These are phyloP conservation scores for Ibidorhyncha struthersii DNA, from an alignment of 2,113 vertebrate species.

Conservation along the genomic window DNA sequence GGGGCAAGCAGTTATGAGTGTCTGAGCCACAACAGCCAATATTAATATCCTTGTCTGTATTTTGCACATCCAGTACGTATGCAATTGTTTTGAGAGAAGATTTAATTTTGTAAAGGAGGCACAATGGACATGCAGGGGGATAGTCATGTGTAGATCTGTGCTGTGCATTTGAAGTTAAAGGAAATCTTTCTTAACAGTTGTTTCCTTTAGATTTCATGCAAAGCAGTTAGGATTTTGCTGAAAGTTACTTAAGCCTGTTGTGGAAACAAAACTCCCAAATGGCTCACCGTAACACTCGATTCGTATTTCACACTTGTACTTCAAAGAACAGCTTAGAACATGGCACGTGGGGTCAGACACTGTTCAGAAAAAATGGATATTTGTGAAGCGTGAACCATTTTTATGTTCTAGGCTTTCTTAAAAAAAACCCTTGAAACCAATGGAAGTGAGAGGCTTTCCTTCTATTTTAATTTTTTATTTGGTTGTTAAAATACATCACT, in stretches of 20 bases:
- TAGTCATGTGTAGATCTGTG: background rate
- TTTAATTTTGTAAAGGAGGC: background rate
- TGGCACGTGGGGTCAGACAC: background rate
- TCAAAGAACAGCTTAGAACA: background rate
- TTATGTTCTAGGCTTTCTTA: background rate
- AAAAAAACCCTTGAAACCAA: background rate
- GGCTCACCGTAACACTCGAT: background rate
- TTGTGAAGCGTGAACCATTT: background rate
- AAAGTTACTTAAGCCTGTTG: background rate
- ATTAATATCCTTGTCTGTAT: background rate
- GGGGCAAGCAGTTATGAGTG: background rate
- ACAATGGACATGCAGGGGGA: background rate
- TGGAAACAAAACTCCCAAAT: background rate
- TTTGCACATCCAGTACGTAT: background rate
- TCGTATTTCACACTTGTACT: background rate
- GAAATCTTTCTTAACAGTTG: conserved; percentile 4
- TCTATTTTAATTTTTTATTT: background rate
- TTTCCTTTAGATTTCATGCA: background rate
- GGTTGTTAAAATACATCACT: background rate
- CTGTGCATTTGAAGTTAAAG: background rate
- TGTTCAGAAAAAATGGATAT: background rate
- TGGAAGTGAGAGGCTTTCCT: background rate
- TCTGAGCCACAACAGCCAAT: background rate
- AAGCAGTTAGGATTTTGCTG: background rate
- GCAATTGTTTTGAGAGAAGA: background rate